Conservation (phyloP, 30 jellyfish, hydroid and myxozoan species). For the Turritopsis rubra region DNA sequence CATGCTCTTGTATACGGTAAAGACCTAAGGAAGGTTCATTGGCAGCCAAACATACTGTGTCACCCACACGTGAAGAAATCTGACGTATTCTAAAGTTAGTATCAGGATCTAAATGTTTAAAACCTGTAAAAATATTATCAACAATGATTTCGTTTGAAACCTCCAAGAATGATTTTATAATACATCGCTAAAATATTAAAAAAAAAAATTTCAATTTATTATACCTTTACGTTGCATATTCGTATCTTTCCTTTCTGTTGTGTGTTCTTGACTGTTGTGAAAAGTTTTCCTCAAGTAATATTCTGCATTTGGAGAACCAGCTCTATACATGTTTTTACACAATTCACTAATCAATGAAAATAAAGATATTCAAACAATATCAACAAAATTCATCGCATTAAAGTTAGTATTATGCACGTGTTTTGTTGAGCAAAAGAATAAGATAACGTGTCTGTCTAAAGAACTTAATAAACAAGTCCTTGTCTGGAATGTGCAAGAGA, state of each 20-base stretch:
- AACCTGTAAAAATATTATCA: constrained; percentile 16
- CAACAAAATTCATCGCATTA: too few species aligned
- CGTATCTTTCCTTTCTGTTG: not conserved
- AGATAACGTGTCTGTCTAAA: too few species aligned
- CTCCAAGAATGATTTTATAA: too few species aligned
- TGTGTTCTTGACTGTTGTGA: not conserved
- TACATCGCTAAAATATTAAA: too few species aligned
- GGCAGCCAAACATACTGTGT: constrained; percentile 67
- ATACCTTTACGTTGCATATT: not conserved
- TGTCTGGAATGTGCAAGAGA: too few species aligned
- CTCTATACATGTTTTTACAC: not conserved
- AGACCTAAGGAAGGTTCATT: constrained; percentile 93
- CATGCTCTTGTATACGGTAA: constrained; percentile 86
- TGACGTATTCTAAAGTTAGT: constrained; percentile 79
- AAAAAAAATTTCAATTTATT: too few species aligned
- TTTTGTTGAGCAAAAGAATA: too few species aligned
- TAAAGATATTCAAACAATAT: too few species aligned
- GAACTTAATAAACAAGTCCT: too few species aligned
- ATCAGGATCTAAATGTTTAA: constrained; percentile 82
- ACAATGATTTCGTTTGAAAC: not conserved
- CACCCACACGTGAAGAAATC: constrained; percentile 65
- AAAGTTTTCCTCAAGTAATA: not conserved
- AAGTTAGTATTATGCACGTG: too few species aligned
- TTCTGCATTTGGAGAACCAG: not conserved
- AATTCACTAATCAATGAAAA: too few species aligned